Percentiles rank a stretch among this genome's conserved stretches.
These are phyloP conservation scores for Tiliqua scincoides DNA, from an alignment of 2,113 vertebrate genomes.

Conservation along the genomic window DNA sequence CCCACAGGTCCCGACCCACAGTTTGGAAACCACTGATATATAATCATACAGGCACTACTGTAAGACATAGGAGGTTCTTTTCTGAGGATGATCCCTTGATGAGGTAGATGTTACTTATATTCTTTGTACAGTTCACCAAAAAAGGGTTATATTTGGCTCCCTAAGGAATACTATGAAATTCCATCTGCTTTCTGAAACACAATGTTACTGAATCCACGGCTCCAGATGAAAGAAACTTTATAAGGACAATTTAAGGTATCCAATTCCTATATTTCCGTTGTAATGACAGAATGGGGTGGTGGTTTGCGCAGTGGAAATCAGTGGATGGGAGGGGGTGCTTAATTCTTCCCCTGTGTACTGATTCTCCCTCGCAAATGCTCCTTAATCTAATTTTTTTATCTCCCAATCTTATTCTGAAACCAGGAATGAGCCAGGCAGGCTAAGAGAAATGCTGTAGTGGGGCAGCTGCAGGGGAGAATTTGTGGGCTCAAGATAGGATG, in stretches of 20 bases:
- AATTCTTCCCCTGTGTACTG: no score
- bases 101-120: not conserved
- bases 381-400: not conserved
- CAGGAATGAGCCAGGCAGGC: not conserved
- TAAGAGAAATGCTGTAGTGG: not conserved
- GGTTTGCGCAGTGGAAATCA: not conserved
- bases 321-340: not conserved
- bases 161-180: not conserved
- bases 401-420: no score
- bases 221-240: not conserved
- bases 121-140: not conserved
- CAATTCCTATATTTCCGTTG: not conserved
- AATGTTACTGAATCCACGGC: not conserved
- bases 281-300: not conserved
- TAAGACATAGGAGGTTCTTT: not conserved
- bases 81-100: no score
- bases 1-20: no score
- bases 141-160: not conserved
- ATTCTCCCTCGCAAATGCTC: not conserved
- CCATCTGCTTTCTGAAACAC: not conserved
- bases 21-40: no score
- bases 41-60: constrained; percentile 15
- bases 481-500: not conserved
- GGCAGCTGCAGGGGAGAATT: not conserved
- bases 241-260: not conserved